Evolutionary conservation across 2,888 invertebrate species (phyloP).

Genomic region (Tiphia femorata): DNA sequence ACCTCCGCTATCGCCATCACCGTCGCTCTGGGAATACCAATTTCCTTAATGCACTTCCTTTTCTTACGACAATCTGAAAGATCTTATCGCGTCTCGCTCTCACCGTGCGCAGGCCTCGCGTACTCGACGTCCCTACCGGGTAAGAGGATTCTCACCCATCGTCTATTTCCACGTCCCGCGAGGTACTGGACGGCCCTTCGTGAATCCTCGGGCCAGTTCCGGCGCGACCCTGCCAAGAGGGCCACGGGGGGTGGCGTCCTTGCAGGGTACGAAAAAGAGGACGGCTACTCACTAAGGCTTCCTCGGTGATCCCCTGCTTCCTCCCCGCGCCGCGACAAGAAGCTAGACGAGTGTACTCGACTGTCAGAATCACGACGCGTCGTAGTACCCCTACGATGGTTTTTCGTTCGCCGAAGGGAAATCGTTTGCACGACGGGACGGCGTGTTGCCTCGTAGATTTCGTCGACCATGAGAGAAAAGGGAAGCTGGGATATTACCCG

Average conservation of each 20-base stretch:
- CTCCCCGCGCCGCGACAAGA: no score
- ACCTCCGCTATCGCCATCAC: no score
- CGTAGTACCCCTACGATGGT: no score
- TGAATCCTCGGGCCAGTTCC: slow-evolving; percentile 33
- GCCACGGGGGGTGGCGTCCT: slow-evolving; percentile 25
- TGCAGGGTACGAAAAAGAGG: slow-evolving; percentile 18
- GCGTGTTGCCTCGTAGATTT: no score
- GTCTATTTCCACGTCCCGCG: background rate
- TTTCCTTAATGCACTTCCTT: slow-evolving; percentile 38
- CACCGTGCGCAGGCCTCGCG: no score
- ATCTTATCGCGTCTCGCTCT: slow-evolving; percentile 45
- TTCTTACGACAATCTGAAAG: slow-evolving; percentile 30
- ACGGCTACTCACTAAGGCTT: slow-evolving; percentile 20
- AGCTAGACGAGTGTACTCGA: no score
- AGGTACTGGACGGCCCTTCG: background rate
- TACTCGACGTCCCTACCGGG: no score
- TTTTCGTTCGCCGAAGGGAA: no score
- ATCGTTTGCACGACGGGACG: no score
- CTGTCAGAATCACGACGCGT: no score
- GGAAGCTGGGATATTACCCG: no score
- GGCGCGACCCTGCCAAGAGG: slow-evolving; percentile 30
- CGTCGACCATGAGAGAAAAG: no score
- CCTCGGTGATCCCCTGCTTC: slow-evolving; percentile 14
- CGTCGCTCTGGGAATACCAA: background rate
- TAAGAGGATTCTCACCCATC: background rate